phyloP scores from a whole-genome alignment of 2,113 vertebrate species.

The Leptocoma aspasia region DNA sequence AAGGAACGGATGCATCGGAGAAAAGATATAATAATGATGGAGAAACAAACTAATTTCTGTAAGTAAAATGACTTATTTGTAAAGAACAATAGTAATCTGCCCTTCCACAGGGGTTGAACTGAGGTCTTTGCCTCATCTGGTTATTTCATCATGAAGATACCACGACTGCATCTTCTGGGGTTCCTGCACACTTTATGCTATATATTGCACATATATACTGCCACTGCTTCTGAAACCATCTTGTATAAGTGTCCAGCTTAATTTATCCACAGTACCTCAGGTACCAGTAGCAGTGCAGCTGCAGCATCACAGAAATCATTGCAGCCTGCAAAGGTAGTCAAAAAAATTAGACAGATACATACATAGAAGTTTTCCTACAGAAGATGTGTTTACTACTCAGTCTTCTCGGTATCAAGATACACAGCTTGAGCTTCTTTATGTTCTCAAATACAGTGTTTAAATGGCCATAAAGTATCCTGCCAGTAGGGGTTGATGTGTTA shows the following conservation, averaged over 20 bases:
- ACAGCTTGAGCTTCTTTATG: background rate
- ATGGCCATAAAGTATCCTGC: rapidly evolving
- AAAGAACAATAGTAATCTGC: background rate
- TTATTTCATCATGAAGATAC: background rate
- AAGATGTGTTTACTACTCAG: background rate
- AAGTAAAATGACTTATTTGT: background rate
- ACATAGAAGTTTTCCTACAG: background rate
- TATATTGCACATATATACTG: background rate
- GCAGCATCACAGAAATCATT: background rate
- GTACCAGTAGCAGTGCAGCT: background rate
- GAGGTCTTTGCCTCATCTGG: background rate
- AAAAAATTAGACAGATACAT: background rate
- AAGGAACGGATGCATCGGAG: background rate
- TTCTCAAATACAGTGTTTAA: background rate
- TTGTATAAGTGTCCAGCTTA: background rate
- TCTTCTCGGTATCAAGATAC: background rate
- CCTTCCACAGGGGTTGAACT: background rate
- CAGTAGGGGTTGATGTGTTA: background rate
- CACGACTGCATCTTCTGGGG: background rate
- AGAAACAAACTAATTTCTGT: background rate
- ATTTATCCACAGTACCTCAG: background rate
- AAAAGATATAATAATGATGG: background rate
- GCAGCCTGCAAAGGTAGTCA: background rate
- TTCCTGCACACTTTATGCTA: background rate
- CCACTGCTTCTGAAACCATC: rapidly evolving